Base-by-base conservation (phyloP, 2,113 vertebrate genomes). In the Gopherus flavomarginatus region DNA sequence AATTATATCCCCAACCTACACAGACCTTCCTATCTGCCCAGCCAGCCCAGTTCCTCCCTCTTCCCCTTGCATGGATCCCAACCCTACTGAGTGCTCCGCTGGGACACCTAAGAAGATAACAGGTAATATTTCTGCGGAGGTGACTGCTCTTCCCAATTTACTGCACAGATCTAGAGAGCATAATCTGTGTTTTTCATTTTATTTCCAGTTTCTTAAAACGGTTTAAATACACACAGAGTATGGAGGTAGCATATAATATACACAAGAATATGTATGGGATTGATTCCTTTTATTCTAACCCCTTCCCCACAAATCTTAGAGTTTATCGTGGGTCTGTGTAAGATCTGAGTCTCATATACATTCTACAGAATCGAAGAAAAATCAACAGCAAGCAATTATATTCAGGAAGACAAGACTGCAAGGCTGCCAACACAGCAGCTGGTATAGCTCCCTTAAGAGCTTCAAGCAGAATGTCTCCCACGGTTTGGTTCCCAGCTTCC, bases 361-460 rank as follows among this genome's bases (percentile, higher is more conserved):
- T 65, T 52, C 81, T 81, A 69, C 65, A 42, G 89, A 94, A 86
- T 94, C 59, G 92, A 95, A 97, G 85, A 26, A 59, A 53, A 95
- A 56, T 12, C 80, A 22, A 42, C 53, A 85, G 92, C 1, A 3
- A 97, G 86, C 85, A 92, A 93, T 91, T 96, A 84, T n/a, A 89
- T 82, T 90, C 44, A 90, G 93, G 85, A 87, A 96, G 78, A 82
- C 77, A 56, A 89, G 62, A 62, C 78, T 83, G 79, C 8, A 54
- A 62, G 83, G 84, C 96, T 95, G 95, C 93, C 96, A 92, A 35
- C 52, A 92, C 75, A 97, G 95, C 97, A 97, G 97, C 96, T 97
- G 95, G 87, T 88, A 56, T 89, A 87, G 87, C 93, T 95, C 47
- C 38, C 53, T 0, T 1, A 47, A 62, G 86, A 89, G 89, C 90